phyloP scores from a whole-genome alignment of 2,113 vertebrate genomes.

The Toxotes jaculatrix region DNA sequence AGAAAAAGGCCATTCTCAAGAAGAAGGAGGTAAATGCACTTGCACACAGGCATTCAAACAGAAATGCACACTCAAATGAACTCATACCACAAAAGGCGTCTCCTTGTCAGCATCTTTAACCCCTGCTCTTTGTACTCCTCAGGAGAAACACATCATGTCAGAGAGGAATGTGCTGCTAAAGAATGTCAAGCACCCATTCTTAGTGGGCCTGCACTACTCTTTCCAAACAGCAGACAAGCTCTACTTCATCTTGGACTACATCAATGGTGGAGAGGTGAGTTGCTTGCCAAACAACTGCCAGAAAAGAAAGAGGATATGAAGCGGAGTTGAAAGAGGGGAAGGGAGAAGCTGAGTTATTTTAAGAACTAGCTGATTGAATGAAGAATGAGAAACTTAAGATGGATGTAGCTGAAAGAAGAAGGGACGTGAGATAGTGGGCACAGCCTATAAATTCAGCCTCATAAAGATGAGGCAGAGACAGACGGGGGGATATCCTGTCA shows the following conservation, averaged over 20 bases:
- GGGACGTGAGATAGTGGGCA: neutral
- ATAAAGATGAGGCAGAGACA: slow-evolving; percentile 52
- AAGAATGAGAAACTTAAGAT: neutral
- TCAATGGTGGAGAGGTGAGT: slow-evolving; percentile 98
- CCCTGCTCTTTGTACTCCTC: slow-evolving; percentile 37
- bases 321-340: neutral
- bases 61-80: neutral
- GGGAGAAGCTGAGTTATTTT: slow-evolving; percentile 34
- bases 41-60: neutral
- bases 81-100: neutral
- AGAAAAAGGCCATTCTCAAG: slow-evolving; percentile 98
- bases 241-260: slow-evolving; percentile 98
- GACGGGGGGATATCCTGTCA: slow-evolving; percentile 78
- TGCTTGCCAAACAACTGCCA: neutral
- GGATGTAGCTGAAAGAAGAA: neutral
- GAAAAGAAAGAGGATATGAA: neutral
- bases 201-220: slow-evolving; percentile 97
- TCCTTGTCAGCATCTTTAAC: slow-evolving; percentile 6
- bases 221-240: slow-evolving; percentile 98
- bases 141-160: slow-evolving; percentile 99
- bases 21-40: slow-evolving; percentile 93
- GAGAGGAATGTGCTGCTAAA: slow-evolving; percentile 97
- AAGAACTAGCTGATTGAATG: slow-evolving; percentile 7
- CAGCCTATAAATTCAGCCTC: slow-evolving; percentile 9
- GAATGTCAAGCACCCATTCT: slow-evolving; percentile 98